These are phyloP conservation scores for Mobula birostris DNA, from an alignment of 2,113 vertebrate genomes.

Conservation along the genomic window DNA sequence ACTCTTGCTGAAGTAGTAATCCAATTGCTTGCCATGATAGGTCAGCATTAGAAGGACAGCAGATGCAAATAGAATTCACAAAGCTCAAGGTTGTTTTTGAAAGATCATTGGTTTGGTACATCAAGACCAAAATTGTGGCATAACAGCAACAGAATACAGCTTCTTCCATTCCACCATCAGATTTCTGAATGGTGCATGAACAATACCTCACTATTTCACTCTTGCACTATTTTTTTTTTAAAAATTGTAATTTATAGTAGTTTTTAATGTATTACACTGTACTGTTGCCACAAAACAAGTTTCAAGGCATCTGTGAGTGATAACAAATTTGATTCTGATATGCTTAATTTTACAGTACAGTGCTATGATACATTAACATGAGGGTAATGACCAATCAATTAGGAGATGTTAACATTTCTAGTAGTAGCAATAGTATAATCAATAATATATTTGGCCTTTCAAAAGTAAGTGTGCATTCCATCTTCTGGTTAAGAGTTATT, in stretches of 20 bases:
- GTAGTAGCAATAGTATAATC: background rate
- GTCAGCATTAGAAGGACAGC: background rate
- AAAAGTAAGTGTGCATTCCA: background rate
- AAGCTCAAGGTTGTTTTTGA: background rate
- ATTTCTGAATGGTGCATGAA: too few species aligned
- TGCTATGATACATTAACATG: background rate
- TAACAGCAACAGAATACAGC: too few species aligned
- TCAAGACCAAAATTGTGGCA: too few species aligned
- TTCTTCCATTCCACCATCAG: too few species aligned
- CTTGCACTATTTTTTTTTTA: too few species aligned
- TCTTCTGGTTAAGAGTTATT: background rate
- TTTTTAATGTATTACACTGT: too few species aligned
- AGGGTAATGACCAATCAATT: background rate
- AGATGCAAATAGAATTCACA: conserved; percentile 5
- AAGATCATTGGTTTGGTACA: background rate
- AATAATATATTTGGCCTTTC: background rate
- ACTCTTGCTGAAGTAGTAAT: background rate
- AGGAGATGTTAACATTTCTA: background rate
- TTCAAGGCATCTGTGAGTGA: too few species aligned
- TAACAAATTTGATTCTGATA: too few species aligned
- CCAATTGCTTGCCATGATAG: conserved; percentile 16
- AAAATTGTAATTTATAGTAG: too few species aligned
- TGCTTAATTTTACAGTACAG: background rate
- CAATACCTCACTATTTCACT: too few species aligned
- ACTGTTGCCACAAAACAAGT: too few species aligned